Percentiles rank a stretch among this genome's conserved stretches.
Evolutionary conservation across 1,140 invertebrate genomes (phyloP).

Genomic region (Leptonema lineaticorne): DNA sequence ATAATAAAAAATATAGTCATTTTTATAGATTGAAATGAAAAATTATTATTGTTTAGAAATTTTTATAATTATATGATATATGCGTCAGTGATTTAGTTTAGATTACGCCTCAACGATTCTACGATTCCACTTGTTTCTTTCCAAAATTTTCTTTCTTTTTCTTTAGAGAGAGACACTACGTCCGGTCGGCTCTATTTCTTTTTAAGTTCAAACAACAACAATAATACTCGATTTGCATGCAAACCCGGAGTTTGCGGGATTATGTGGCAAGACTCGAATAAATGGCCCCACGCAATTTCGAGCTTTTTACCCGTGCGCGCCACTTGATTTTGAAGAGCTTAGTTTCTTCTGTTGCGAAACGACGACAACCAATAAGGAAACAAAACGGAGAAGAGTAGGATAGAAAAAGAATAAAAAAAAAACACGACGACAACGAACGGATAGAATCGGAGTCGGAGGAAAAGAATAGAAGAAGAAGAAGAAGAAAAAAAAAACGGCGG

Average conservation of each 20-base stretch:
- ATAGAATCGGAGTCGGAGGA: background rate
- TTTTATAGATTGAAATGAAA: no score
- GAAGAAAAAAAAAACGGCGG: background rate
- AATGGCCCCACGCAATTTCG: slow-evolving; percentile 33
- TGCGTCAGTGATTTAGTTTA: no score
- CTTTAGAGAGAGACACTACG: background rate
- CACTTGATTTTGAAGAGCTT: slow-evolving; percentile 29
- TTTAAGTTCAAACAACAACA: slow-evolving; percentile 35
- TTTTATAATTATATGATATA: no score
- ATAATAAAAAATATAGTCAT: no score
- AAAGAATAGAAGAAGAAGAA: background rate
- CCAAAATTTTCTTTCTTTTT: background rate
- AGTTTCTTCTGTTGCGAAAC: background rate
- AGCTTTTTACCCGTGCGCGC: slow-evolving; percentile 21
- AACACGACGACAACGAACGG: no score
- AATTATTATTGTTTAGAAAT: no score
- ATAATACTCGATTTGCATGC: slow-evolving; percentile 37
- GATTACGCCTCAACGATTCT: no score
- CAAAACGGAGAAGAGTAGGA: background rate
- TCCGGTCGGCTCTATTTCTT: background rate
- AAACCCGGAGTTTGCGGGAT: slow-evolving; percentile 32
- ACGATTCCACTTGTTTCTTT: no score
- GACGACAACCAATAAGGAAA: background rate
- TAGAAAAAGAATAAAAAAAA: background rate
- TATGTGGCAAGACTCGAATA: slow-evolving; percentile 35